Base-by-base conservation (phyloP, 2,888 invertebrate species). In the Escarpia spicata region DNA sequence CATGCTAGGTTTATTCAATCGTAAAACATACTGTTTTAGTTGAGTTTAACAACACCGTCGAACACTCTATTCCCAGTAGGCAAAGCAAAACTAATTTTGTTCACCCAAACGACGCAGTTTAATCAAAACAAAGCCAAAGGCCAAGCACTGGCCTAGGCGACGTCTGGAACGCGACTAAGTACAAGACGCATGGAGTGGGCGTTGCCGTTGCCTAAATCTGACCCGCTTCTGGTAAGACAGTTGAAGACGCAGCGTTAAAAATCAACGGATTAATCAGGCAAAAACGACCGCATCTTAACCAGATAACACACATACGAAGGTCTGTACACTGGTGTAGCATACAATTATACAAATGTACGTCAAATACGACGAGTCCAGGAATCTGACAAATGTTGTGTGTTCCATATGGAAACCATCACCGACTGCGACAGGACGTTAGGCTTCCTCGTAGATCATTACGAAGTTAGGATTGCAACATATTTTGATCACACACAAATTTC, bases 141-240 rank as follows among this genome's bases (percentile, higher is more conserved):
- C 75, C 75, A 75, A 75, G 75, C 75, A 15, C 60, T 60, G 15
- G 60, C 60, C 52, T 52, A 52, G 52, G 75, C 19, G 26, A 75
- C 75, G n/a, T n/a, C n/a, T 19, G 75, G 75, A 75, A 75, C 75
- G n/a, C 75, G 75, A 75, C 75, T 37, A 37, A 37, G 37, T 37
- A 37, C 75, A 26, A 75, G 75, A 75, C 75, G 75, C 75, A 26
- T 75, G 75, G 26, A 75, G 75, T 75, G 75, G 75, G 75, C 75
- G 75, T 75, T 75, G 75, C 75, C 75, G 75, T 75, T 75, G 75
- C 75, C 75, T 75, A 75, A 75, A 75, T 75, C 75, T 75, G 75
- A 75, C 75, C 75, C n/a, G 75, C 75, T 75, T 75, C 75, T 75
- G 26, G 75, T 26, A 75, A 75, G 75, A 19, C 52, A 52, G n/a